Evolutionary conservation across 2,113 vertebrate species (phyloP).

Genomic region (Eclectus roratus): DNA sequence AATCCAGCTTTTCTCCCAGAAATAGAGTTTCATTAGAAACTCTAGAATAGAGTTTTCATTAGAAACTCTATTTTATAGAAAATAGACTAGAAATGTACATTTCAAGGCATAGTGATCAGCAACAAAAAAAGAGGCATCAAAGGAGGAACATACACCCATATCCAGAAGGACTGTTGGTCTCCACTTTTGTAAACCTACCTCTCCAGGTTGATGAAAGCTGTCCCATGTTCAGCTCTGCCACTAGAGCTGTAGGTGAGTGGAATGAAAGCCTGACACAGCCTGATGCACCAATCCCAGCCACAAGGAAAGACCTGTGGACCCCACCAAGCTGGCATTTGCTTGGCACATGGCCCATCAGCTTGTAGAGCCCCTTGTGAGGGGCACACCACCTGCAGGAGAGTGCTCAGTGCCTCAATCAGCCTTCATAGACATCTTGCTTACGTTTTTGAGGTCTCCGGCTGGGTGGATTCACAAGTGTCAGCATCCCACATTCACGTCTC

Average conservation of each 20-base stretch:
- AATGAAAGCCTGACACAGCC: background rate
- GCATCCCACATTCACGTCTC: background rate
- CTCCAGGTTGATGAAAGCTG: background rate
- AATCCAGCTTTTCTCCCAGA: background rate
- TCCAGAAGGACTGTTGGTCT: background rate
- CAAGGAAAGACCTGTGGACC: background rate
- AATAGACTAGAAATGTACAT: background rate
- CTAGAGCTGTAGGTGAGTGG: background rate
- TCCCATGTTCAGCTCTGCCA: background rate
- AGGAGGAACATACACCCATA: accelerated
- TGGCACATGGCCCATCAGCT: accelerated
- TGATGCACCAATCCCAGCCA: background rate
- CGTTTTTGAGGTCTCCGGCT: background rate
- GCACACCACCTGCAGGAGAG: background rate
- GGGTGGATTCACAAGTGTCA: background rate
- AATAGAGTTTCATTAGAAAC: background rate
- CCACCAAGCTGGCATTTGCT: background rate
- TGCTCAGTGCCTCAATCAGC: background rate
- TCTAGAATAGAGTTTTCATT: background rate
- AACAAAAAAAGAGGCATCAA: background rate
- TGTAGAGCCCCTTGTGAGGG: background rate
- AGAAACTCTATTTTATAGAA: no score
- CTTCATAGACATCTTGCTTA: background rate
- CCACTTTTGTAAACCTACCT: accelerated
- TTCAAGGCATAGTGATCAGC: background rate